Conservation (phyloP, 2,113 vertebrate genomes). For the Empidonax traillii region DNA sequence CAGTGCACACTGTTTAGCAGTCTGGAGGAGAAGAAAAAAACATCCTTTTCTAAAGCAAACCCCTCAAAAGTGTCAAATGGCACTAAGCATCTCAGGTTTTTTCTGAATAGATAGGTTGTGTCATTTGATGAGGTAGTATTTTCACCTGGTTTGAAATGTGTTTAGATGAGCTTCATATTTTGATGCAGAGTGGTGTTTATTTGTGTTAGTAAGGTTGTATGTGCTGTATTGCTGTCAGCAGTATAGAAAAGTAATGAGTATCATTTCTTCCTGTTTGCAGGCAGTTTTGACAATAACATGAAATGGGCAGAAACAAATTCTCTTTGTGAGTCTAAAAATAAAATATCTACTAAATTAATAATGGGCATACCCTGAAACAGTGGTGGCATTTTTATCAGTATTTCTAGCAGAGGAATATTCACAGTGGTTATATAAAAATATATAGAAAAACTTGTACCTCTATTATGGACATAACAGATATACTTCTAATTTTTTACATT, state of each 20-base stretch:
- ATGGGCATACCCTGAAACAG: not conserved
- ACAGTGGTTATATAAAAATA: not conserved
- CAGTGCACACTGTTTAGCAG: not conserved
- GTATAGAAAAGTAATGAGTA: not conserved
- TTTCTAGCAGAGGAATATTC: not conserved
- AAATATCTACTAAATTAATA: not conserved
- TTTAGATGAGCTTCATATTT: not conserved
- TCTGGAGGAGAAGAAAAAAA: not conserved
- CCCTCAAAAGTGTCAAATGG: not conserved
- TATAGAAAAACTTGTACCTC: not conserved
- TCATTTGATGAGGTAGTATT: not conserved
- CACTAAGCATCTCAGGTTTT: not conserved
- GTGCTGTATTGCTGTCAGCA: not conserved
- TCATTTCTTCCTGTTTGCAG: not conserved
- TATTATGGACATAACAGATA: not conserved
- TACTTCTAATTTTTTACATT: not conserved
- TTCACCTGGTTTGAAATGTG: not conserved
- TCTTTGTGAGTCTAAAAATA: not conserved
- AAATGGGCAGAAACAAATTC: not conserved
- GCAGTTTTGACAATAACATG: not conserved
- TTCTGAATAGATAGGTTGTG: not conserved
- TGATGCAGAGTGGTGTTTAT: not conserved
- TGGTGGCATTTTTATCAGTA: not conserved
- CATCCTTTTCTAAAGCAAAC: not conserved
- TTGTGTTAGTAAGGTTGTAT: not conserved